Conservation (phyloP, 2,113 vertebrate genomes). For the Panurus biarmicus region DNA sequence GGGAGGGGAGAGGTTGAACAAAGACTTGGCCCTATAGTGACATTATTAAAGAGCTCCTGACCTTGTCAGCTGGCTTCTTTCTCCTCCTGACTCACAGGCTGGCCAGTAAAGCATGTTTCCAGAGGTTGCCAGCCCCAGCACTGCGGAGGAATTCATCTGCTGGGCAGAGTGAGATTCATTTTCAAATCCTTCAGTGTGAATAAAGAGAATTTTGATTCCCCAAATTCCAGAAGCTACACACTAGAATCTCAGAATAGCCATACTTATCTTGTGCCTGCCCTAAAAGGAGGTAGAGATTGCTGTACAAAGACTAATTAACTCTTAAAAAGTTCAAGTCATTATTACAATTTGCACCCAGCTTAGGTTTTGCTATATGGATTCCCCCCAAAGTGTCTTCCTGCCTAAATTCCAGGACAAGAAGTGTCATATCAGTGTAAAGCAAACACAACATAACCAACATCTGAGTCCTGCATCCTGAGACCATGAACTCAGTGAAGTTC, state of each 20-base stretch:
- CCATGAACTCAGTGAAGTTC: neutral
- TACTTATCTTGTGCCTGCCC: neutral
- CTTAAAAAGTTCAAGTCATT: neutral
- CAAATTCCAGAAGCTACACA: neutral
- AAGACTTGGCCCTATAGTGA: neutral
- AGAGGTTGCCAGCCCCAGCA: neutral
- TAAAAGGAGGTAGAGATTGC: neutral
- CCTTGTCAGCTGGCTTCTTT: neutral
- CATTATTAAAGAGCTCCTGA: neutral
- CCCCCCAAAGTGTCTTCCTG: neutral
- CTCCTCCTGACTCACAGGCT: neutral
- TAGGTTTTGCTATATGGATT: neutral
- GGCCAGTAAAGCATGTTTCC: neutral
- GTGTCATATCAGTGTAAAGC: accelerated
- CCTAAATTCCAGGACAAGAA: neutral
- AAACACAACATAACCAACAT: neutral
- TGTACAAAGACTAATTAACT: neutral
- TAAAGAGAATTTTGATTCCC: neutral
- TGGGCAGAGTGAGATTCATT: neutral
- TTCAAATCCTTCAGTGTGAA: neutral
- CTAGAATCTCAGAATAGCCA: neutral
- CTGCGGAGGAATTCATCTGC: neutral
- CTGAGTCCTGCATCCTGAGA: neutral
- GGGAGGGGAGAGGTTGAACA: neutral
- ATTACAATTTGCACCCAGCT: neutral